A percentile compares a stretch with the other conserved stretches of the same genome.
Conservation (phyloP, 2,797 vertebrate species). For the Philypnodon macrostomus region DNA sequence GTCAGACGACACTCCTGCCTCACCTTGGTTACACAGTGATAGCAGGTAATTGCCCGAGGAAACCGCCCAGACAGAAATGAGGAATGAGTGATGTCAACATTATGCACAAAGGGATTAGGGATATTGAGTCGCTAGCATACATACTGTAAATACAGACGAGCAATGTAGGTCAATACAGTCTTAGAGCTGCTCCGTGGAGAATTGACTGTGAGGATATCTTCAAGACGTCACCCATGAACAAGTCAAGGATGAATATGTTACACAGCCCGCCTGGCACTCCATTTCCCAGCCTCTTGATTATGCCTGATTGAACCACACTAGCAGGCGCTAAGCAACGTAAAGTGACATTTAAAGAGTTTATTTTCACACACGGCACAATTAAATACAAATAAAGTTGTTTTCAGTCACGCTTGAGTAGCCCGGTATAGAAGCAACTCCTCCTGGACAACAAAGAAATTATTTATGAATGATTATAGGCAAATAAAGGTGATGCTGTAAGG, state of each 20-base stretch:
- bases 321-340: conserved; percentile 3
- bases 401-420: neutral
- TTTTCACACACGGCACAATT: conserved; percentile 7
- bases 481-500: conserved; percentile 9
- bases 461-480: conserved; percentile 14
- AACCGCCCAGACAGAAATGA: conserved; percentile 15
- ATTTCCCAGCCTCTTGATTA: conserved; percentile 12
- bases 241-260: conserved; percentile 18
- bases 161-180: conserved; percentile 54
- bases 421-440: neutral
- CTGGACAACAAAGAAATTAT: conserved; percentile 6
- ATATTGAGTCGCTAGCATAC: conserved; percentile 24
- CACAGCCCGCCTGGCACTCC: conserved; percentile 7
- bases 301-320: conserved; percentile 21
- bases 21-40: conserved; percentile 53
- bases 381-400: conserved; percentile 15
- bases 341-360: conserved; percentile 16
- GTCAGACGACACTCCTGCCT: conserved; percentile 24
- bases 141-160: conserved; percentile 42
- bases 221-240: conserved; percentile 35
- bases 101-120: conserved; percentile 31
- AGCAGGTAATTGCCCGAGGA: conserved; percentile 12
- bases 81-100: conserved; percentile 17
- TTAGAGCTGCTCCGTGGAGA: conserved; percentile 42
- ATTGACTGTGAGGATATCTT: conserved; percentile 17